Evolutionary conservation across 2,888 invertebrate species (phyloP), one percentile per base, ranked within the genome.

Genomic region (Amorpha juglandis): DNA sequence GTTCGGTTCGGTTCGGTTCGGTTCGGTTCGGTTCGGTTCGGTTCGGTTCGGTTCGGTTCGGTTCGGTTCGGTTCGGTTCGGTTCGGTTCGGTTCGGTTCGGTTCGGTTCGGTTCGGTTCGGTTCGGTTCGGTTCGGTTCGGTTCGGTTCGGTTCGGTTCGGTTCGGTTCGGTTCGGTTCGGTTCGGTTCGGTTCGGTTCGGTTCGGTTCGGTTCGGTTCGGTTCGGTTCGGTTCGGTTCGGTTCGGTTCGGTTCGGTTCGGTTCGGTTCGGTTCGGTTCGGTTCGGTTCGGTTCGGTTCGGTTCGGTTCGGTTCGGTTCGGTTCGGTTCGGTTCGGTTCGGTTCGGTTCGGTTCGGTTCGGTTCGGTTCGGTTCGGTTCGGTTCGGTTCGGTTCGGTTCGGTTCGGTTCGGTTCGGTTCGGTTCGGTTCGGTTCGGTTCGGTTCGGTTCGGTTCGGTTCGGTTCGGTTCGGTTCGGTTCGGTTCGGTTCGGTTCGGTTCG

Each of bases 401-500:
- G 68, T 68, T 68, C 67, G 68, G 68, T 70, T 68, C 65, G 70
- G 68, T 68, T 68, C 65, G 67, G 70, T 70, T 70, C 63, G 66
- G 69, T 67, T 67, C 58, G 66, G 66, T 68, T 70, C 62, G 68
- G 65, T 67, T 67, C 63, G 68, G 67, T 64, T 67, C 65, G 66
- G 66, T 64, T 64, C 69, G 70, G 68, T 67, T 68, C 64, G 68
- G 69, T 71, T 68, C 66, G 68, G 71, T 70, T 69, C 65, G 68
- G 47, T 47, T 47, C 68, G 68, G 69, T 68, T 68, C 55, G 67
- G 68, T 67, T 69, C 67, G 68, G 69, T 67, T 68, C 62, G 68
- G 65, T 68, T 69, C 67, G 69, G 68, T 71, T 71, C 64, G 69
- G 69, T 71, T 71, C 64, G 69, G 69, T 69, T 69, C 68, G 69